A percentile compares a stretch with the other conserved stretches of the same genome.
Evolutionary conservation across 2,113 vertebrate genomes (phyloP).

Genomic region (Petroica traversi): DNA sequence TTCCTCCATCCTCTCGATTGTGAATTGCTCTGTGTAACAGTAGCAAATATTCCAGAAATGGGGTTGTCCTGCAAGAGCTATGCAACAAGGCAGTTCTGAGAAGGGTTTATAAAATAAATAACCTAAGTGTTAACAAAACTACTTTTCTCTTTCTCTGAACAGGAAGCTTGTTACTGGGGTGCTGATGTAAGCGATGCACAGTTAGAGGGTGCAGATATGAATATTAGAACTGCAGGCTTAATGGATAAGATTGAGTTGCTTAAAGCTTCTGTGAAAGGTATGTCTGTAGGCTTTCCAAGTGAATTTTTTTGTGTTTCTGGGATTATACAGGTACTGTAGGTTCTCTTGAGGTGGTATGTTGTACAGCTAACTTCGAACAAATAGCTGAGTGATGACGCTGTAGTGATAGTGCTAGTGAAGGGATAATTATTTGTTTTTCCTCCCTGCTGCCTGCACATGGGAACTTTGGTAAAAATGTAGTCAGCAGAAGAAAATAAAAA

Average conservation of each 20-base stretch:
- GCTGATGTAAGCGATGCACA: slow-evolving; percentile 84
- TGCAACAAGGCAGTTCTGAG: not conserved
- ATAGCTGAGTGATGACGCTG: not conserved
- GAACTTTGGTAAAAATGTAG: not conserved
- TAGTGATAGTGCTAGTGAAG: not conserved
- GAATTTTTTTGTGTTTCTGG: not conserved
- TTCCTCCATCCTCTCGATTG: not conserved
- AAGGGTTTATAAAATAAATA: not conserved
- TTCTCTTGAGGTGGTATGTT: not conserved
- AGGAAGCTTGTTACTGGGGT: slow-evolving; percentile 83
- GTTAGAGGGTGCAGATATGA: slow-evolving; percentile 79
- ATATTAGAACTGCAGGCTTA: slow-evolving; percentile 77
- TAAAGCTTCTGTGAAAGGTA: slow-evolving; percentile 84
- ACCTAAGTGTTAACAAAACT: not conserved
- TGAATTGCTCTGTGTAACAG: not conserved
- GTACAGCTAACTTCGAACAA: not conserved
- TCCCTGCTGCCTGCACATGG: not conserved
- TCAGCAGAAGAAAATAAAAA: not conserved
- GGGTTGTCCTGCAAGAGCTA: not conserved
- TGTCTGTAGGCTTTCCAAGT: not conserved
- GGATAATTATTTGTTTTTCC: not conserved
- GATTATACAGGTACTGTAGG: not conserved
- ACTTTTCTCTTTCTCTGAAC: not conserved
- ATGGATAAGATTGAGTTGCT: slow-evolving; percentile 78
- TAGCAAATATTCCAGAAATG: not conserved